Evolutionary conservation across 2,888 invertebrate genomes (phyloP), one percentile per base, ranked within the genome.

Genomic region (Euproctis similis): DNA sequence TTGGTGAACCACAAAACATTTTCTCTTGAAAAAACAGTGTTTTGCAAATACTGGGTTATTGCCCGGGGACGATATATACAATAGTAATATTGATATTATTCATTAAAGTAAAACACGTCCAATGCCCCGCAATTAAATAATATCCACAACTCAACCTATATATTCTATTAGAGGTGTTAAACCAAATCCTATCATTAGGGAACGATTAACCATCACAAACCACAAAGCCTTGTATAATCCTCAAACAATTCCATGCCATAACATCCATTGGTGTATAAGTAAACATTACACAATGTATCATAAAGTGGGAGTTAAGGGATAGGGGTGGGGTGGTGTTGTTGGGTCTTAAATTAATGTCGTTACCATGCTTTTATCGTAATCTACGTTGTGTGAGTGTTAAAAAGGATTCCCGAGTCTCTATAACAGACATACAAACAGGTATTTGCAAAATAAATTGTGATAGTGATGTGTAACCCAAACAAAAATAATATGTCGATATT

Each of bases 361-460:
- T 50, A 56, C 52, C 37, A 45, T 43, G 56, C 61, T 61, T 59
- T 64, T 55, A 61, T 46, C 40, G 30, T 53, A 59, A 63, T 61
- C 52, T 53, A 48, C 52, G 47, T 44, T 30, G 33, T 36, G 37
- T 47, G 45, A 35, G 36, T 36, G 51, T 30, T 29, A 52, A 57
- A 63, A 59, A 59, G 53, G 51, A 48, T 48, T 45, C 30, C 42
- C 30, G 37, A 43, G 46, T 41, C 39, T 30, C 28, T 26, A 28
- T 28, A 30, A 26, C 28, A 30, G 44, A 40, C 48, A 42, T 49
- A 48, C 50, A 57, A 47, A 57, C 47, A 46, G 43, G 41, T 50
- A 58, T 63, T 58, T 59, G 48, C 47, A 26, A 55, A 53, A 65
- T 57, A 65, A 64, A 67, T 64, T 56, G 51, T 32, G 34, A 9